Evolutionary conservation across 2,888 invertebrate genomes (phyloP).

Genomic region (Anorthoa munda): DNA sequence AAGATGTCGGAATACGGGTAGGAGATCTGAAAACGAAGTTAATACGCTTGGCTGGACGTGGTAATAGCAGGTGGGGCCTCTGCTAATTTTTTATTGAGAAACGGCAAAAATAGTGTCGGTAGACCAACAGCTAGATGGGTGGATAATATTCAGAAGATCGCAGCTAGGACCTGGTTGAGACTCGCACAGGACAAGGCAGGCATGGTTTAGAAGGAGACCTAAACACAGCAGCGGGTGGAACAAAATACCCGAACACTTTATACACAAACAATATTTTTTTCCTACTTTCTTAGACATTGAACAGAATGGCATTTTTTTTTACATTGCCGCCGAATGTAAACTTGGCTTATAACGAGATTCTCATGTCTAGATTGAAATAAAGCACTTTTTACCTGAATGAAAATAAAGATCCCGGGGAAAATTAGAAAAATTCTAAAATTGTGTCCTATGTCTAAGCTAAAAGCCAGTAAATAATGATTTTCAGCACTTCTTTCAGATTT

Average conservation of each 20-base stretch:
- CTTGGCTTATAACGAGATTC: constrained; percentile 9
- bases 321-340: constrained; percentile 9
- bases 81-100: not conserved
- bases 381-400: constrained; percentile 40
- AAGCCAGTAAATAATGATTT: constrained; percentile 22
- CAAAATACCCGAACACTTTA: too few species aligned
- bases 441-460: constrained; percentile 12
- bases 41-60: not conserved
- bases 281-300: too few species aligned
- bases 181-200: not conserved
- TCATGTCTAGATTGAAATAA: constrained; percentile 40
- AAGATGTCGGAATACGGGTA: not conserved
- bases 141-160: not conserved
- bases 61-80: not conserved
- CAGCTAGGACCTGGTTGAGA: not conserved
- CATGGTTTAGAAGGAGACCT: not conserved
- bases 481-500: constrained; percentile 18
- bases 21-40: too few species aligned
- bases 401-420: constrained; percentile 45
- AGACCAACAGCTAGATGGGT: not conserved
- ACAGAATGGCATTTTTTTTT: not conserved
- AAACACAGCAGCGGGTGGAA: not conserved
- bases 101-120: not conserved
- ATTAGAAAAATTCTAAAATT: constrained; percentile 32
- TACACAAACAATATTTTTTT: too few species aligned